Conservation (phyloP, 1,140 invertebrate genomes). For the Acromyrmex echinatior region DNA sequence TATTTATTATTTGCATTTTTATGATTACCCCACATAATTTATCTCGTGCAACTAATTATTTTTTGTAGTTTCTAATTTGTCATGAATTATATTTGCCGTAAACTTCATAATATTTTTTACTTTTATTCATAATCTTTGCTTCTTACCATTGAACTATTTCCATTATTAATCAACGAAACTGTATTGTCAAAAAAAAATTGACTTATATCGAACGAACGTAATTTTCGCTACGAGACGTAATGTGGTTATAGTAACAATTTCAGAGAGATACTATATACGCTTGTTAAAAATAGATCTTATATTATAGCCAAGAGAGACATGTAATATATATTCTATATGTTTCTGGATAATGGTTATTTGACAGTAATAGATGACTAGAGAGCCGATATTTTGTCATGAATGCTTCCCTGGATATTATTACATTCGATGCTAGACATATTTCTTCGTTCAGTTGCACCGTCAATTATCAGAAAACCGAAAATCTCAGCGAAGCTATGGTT, state of each 20-base stretch:
- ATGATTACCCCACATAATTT: not conserved
- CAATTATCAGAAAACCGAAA: slow-evolving; percentile 20
- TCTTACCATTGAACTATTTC: not conserved
- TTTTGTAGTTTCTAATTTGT: slow-evolving; percentile 8
- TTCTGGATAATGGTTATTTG: slow-evolving; percentile 42
- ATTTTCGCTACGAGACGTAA: slow-evolving; percentile 55
- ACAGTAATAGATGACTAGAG: slow-evolving; percentile 44
- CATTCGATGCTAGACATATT: slow-evolving; percentile 6
- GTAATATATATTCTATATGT: slow-evolving; percentile 41
- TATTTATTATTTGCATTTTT: not conserved
- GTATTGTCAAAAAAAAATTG: not conserved
- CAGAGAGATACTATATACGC: slow-evolving; percentile 43
- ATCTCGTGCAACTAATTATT: not conserved
- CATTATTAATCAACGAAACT: slow-evolving; percentile 13
- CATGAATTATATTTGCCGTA: not conserved
- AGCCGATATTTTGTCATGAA: slow-evolving; percentile 2
- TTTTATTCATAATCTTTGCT: not conserved
- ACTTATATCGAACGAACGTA: not conserved
- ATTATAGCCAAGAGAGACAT: slow-evolving; percentile 59
- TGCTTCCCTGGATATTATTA: slow-evolving; percentile 17
- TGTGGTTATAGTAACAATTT: slow-evolving; percentile 50
- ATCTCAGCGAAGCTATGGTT: slow-evolving; percentile 17
- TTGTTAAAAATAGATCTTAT: slow-evolving; percentile 77
- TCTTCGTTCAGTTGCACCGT: not conserved
- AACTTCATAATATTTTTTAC: not conserved